Conservation (phyloP, 2,113 vertebrate genomes). For the Petaurus breviceps region DNA sequence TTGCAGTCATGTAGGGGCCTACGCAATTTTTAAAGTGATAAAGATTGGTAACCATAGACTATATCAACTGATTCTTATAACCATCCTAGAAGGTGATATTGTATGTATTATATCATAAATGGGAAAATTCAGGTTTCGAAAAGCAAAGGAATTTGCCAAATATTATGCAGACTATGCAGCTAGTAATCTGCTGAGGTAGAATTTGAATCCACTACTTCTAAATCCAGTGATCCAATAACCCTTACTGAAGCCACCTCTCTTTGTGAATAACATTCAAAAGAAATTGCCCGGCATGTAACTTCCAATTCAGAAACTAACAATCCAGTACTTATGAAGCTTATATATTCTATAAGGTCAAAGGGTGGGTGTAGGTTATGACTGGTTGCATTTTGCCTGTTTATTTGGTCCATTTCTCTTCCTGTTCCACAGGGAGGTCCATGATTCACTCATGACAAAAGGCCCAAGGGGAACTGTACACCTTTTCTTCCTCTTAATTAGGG, state of each 20-base stretch:
- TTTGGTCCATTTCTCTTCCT: neutral
- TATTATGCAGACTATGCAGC: neutral
- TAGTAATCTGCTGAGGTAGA: neutral
- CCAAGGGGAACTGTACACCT: slow-evolving; percentile 12
- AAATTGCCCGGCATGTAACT: neutral
- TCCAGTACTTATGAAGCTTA: neutral
- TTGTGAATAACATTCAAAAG: neutral
- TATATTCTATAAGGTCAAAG: neutral
- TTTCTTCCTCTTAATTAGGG: slow-evolving; percentile 38
- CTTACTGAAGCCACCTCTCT: neutral
- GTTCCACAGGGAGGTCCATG: neutral
- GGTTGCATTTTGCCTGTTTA: neutral
- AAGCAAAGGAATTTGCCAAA: neutral
- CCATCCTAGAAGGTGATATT: neutral
- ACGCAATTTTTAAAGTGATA: neutral
- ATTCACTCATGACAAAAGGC: neutral
- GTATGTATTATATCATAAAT: neutral
- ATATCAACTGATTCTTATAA: neutral
- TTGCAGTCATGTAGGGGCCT: neutral
- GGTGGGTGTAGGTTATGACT: neutral
- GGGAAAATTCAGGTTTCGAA: neutral
- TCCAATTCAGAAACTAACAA: neutral
- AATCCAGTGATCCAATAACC: neutral
- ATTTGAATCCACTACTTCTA: neutral
- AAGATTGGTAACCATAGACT: neutral